Evolutionary conservation across 2,797 vertebrate species (phyloP).

Genomic region (Coendou prehensilis): DNA sequence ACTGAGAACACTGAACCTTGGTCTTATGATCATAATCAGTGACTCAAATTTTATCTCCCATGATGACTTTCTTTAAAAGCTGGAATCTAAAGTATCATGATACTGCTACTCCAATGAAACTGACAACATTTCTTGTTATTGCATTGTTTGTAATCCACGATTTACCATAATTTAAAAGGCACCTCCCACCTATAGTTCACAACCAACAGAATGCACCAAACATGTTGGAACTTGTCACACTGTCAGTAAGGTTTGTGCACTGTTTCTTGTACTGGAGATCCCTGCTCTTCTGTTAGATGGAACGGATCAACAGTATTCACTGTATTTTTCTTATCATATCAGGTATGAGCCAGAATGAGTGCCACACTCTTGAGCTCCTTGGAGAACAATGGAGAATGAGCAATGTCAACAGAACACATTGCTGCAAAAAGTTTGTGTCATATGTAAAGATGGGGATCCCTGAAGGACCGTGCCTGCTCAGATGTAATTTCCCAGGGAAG

Average conservation of each 20-base stretch:
- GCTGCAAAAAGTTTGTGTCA: neutral
- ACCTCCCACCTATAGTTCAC: neutral
- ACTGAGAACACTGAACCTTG: neutral
- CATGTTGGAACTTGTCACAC: neutral
- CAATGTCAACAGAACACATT: neutral
- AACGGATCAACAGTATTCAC: neutral
- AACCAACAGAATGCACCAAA: neutral
- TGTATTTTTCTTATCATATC: neutral
- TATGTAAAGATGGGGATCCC: neutral
- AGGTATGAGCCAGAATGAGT: neutral
- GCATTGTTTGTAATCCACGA: neutral
- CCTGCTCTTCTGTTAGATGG: neutral
- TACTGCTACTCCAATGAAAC: neutral
- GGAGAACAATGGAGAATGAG: neutral
- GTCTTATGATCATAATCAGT: neutral
- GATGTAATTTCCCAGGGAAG: neutral
- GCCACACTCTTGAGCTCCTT: neutral
- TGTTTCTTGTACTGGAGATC: neutral
- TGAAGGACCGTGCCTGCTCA: neutral
- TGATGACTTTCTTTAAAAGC: neutral
- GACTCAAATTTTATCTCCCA: neutral
- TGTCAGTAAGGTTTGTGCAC: neutral
- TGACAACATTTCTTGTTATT: neutral
- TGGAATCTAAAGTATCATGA: neutral
- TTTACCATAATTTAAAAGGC: neutral